Conservation (phyloP, 2,797 vertebrate species). For the Acrocephalus scirpaceus region DNA sequence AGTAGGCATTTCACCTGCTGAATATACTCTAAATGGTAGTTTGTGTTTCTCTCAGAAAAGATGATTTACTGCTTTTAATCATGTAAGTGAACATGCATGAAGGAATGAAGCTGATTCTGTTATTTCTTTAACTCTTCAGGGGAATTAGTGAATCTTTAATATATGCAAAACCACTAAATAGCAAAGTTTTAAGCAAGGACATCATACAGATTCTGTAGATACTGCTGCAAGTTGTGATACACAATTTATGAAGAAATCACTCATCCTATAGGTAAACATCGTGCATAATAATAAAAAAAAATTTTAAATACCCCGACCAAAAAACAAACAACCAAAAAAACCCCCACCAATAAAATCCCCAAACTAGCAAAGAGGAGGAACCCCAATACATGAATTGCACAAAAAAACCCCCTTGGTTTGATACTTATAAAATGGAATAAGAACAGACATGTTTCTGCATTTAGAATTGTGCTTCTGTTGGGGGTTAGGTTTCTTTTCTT, state of each 20-base stretch:
- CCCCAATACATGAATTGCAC: neutral
- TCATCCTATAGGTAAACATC: fast-evolving
- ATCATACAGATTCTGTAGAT: neutral
- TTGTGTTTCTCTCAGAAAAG: neutral
- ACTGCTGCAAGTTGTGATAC: neutral
- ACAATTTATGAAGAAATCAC: neutral
- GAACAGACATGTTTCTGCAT: neutral
- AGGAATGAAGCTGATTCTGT: neutral
- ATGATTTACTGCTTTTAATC: neutral
- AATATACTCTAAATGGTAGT: neutral
- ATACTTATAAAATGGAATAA: neutral
- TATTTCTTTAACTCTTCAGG: neutral
- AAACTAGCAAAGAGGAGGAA: neutral
- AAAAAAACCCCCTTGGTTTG: neutral
- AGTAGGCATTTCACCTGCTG: neutral
- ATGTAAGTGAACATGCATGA: neutral
- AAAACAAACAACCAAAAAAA: neutral
- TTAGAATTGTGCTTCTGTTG: neutral
- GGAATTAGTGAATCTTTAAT: neutral
- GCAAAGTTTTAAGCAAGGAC: neutral
- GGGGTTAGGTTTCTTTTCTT: too few species aligned
- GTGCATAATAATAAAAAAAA: neutral
- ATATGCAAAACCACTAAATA: neutral
- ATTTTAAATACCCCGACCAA: neutral
- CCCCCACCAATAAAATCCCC: too few species aligned